Conservation (phyloP, 2,113 vertebrate genomes). For the Sorex araneus region DNA sequence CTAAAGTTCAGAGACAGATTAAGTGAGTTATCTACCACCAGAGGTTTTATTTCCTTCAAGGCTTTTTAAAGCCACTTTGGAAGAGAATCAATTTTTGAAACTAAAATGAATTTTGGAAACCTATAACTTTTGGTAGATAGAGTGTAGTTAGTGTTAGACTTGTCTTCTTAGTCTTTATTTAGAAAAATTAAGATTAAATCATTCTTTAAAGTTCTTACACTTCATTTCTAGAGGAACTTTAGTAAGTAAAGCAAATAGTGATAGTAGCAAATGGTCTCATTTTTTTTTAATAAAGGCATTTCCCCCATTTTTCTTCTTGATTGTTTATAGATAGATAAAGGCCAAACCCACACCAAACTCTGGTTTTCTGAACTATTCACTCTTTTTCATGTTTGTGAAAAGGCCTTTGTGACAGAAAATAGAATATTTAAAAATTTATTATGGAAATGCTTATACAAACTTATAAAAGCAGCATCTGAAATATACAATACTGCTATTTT, state of each 20-base stretch:
- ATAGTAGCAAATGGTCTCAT: not conserved
- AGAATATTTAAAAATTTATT: constrained; percentile 17
- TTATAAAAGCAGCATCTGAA: not conserved
- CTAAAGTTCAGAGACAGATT: constrained; percentile 16
- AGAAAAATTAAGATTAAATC: constrained; percentile 22
- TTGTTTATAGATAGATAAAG: not conserved
- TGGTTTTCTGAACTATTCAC: not conserved
- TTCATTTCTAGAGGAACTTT: constrained; percentile 37
- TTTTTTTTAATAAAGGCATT: not conserved
- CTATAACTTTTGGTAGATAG: not conserved
- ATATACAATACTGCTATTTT: constrained; percentile 15
- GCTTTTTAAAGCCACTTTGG: constrained; percentile 17
- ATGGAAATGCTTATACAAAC: not conserved
- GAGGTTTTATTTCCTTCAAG: not conserved
- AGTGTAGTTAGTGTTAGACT: not conserved
- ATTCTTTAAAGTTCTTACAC: not conserved
- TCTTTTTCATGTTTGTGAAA: constrained; percentile 20
- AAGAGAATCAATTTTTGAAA: constrained; percentile 28
- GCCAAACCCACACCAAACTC: not conserved
- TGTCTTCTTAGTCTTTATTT: constrained; percentile 20
- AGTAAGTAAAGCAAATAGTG: constrained; percentile 17
- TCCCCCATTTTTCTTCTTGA: constrained; percentile 22
- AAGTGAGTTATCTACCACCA: constrained; percentile 16
- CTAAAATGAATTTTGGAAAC: constrained; percentile 35
- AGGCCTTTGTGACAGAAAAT: not conserved